Conservation (phyloP, 1,140 invertebrate genomes). For the Dendroctonus ponderosae region DNA sequence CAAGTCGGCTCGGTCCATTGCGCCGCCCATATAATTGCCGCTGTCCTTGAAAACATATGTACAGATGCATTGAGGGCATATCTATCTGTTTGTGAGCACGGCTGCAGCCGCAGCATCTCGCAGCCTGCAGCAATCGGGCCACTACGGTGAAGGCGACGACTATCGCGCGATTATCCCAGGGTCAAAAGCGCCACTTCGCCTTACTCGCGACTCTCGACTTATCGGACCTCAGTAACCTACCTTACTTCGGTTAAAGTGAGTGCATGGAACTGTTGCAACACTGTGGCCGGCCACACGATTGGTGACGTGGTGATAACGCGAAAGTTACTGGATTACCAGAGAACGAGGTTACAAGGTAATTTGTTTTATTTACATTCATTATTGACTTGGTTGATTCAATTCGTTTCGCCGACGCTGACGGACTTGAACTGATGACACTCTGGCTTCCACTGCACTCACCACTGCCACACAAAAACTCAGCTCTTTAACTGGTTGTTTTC, state of each 20-base stretch:
- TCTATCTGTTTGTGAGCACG: constrained; percentile 37
- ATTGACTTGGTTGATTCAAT: constrained; percentile 8
- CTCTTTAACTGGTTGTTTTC: too few relatives aligned
- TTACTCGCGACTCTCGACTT: background rate
- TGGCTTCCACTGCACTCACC: too few relatives aligned
- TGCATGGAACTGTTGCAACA: constrained; percentile 21
- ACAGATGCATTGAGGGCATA: constrained; percentile 41
- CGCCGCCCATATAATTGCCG: constrained; percentile 42
- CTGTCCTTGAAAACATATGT: constrained; percentile 44
- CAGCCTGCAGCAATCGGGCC: constrained; percentile 15
- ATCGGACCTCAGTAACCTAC: constrained; percentile 1
- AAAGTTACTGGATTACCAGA: constrained; percentile 33
- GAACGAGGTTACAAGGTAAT: constrained; percentile 33
- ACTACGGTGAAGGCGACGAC: constrained; percentile 28
- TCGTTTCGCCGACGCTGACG: background rate
- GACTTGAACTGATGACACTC: too few relatives aligned
- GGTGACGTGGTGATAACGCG: constrained; percentile 32
- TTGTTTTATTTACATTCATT: constrained; percentile 27
- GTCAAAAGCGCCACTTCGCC: constrained; percentile 8
- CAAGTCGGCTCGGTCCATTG: constrained; percentile 5
- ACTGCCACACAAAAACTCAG: too few relatives aligned
- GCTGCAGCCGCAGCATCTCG: constrained; percentile 33
- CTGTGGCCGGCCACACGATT: constrained; percentile 15
- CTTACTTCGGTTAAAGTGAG: constrained; percentile 17
- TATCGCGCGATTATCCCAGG: constrained; percentile 13